These are phyloP conservation scores for Hypolimnas misippus DNA, from an alignment of 2,888 invertebrate species.

Conservation along the genomic window DNA sequence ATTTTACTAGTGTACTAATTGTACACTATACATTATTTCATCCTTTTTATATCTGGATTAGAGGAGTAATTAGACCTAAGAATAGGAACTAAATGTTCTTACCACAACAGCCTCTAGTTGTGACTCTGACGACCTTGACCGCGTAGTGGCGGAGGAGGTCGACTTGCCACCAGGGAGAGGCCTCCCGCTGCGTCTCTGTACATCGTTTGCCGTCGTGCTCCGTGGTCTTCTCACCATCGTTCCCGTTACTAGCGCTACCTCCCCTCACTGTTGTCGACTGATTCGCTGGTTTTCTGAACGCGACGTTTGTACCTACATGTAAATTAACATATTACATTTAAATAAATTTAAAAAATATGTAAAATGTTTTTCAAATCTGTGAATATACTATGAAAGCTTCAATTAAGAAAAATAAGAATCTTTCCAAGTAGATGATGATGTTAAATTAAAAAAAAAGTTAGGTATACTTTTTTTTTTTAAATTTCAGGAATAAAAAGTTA, in stretches of 20 bases:
- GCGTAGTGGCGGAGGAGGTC: conserved; percentile 93
- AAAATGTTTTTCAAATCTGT: no score
- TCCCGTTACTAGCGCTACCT: conserved; percentile 92
- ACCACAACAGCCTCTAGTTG: conserved; percentile 92
- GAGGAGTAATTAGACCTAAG: conserved; percentile 9
- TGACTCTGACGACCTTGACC: conserved; percentile 93
- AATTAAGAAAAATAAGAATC: no score
- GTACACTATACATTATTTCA: no score
- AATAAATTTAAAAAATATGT: no score
- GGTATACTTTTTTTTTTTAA: no score
- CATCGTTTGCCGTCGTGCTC: conserved; percentile 95
- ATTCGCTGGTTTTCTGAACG: conserved; percentile 93
- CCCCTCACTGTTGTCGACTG: conserved; percentile 95
- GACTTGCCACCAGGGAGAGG: conserved; percentile 97
- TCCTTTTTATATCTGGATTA: no score
- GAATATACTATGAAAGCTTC: no score
- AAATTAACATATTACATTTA: background rate
- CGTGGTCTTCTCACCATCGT: conserved; percentile 93
- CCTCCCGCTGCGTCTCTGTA: conserved; percentile 94
- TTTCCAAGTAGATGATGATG: no score
- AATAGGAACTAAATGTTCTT: conserved; percentile 43
- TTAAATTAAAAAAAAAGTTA: no score
- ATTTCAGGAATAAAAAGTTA: no score
- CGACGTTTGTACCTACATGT: conserved; percentile 90
- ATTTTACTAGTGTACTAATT: no score